Conservation (phyloP, 2,888 invertebrate species). For the Orthosia cruda region DNA sequence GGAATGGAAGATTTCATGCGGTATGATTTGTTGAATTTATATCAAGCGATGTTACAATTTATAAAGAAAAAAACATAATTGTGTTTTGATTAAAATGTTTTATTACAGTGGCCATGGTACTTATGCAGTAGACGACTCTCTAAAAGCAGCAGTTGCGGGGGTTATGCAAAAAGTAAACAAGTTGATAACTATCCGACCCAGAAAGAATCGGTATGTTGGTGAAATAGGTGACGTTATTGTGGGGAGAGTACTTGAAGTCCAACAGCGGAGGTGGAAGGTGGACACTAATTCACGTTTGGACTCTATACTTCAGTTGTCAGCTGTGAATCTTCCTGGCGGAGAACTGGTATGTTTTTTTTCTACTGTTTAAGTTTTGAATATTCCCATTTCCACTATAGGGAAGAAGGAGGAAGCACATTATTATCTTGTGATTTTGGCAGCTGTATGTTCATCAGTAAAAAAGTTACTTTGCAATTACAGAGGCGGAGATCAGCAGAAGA, state of each 20-base stretch:
- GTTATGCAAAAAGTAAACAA: slow-evolving; percentile 98
- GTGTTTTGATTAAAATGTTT: slow-evolving; percentile 13
- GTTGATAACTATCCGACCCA: slow-evolving; percentile 97
- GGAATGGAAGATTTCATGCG: slow-evolving; percentile 96
- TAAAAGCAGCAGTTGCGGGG: slow-evolving; percentile 98
- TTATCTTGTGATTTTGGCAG: background rate
- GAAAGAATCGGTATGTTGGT: slow-evolving; percentile 97
- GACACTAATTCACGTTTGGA: slow-evolving; percentile 98
- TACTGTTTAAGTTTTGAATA: too few relatives aligned
- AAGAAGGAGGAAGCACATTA: background rate
- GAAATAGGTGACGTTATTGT: slow-evolving; percentile 99
- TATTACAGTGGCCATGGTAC: slow-evolving; percentile 98
- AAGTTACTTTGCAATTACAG: slow-evolving; percentile 81
- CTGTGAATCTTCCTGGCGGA: slow-evolving; percentile 99
- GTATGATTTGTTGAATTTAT: slow-evolving; percentile 84
- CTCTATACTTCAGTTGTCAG: slow-evolving; percentile 96
- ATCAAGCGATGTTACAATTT: background rate
- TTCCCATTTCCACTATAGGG: background rate
- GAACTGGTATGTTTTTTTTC: slow-evolving; percentile 94
- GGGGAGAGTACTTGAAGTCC: slow-evolving; percentile 98
- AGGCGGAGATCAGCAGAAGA: slow-evolving; percentile 98
- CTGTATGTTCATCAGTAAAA: background rate
- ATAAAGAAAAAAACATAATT: background rate
- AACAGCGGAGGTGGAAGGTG: slow-evolving; percentile 98
- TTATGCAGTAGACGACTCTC: slow-evolving; percentile 95